phyloP scores from a whole-genome alignment of 2,113 vertebrate genomes.

The Psettodes erumei region DNA sequence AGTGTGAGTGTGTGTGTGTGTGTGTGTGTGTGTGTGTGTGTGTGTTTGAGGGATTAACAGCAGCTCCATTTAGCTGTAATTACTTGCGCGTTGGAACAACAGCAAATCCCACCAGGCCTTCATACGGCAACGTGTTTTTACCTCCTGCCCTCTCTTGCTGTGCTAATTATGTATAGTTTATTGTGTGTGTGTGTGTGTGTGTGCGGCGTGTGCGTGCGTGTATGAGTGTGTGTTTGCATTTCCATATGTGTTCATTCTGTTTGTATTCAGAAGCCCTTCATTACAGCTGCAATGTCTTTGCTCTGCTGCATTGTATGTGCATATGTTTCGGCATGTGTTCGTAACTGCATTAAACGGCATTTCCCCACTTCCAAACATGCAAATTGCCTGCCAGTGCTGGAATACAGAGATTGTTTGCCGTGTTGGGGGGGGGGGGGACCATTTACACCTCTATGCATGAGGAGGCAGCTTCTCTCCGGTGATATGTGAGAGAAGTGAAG shows the following conservation, averaged over 20 bases:
- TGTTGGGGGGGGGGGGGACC: conserved; percentile 20
- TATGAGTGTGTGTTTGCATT: conserved; percentile 6
- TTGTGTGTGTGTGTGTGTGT: conserved; percentile 33
- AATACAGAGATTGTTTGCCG: conserved; percentile 14
- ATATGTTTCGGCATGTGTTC: conserved; percentile 26
- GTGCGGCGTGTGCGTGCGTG: conserved; percentile 4
- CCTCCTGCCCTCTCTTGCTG: conserved; percentile 31
- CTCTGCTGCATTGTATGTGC: conserved; percentile 4
- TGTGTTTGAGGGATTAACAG: conserved; percentile 68
- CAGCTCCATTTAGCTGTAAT: conserved; percentile 72
- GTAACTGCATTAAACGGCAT: conserved; percentile 16
- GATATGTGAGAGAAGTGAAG: conserved; percentile 33
- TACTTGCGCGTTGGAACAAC: conserved; percentile 71
- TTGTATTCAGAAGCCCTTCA: conserved; percentile 37
- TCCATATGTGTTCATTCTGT: background rate
- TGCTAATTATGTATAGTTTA: conserved; percentile 67
- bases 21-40: conserved; percentile 36
- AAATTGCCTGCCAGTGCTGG: conserved; percentile 32
- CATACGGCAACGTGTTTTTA: conserved; percentile 46
- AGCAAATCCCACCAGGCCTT: conserved; percentile 72
- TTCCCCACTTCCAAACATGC: conserved; percentile 20
- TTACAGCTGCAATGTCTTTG: background rate
- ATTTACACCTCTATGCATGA: conserved; percentile 46
- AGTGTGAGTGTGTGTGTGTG: conserved; percentile 35
- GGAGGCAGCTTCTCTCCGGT: conserved; percentile 24